Evolutionary conservation across 1,140 invertebrate genomes (phyloP).

Genomic region (Hyphantria cunea): DNA sequence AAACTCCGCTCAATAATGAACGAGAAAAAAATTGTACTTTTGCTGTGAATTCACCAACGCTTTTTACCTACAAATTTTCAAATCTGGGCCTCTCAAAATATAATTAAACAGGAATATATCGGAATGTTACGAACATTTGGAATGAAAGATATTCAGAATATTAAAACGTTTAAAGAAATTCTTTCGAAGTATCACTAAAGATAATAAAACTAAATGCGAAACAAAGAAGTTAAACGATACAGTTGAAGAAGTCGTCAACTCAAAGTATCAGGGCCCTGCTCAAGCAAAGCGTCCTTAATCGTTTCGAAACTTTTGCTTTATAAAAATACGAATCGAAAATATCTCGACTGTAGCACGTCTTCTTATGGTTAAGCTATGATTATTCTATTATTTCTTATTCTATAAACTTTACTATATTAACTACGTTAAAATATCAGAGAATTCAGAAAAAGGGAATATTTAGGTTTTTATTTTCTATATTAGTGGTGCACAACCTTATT

Average conservation of each 20-base stretch:
- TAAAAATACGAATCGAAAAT: conserved; percentile 82
- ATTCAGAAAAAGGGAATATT: conserved; percentile 80
- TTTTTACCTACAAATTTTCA: conserved; percentile 25
- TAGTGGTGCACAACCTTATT: conserved; percentile 80
- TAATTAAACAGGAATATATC: conserved; percentile 26
- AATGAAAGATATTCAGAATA: conserved; percentile 8
- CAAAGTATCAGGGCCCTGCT: conserved; percentile 62
- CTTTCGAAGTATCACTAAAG: conserved; percentile 7
- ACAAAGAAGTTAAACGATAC: conserved; percentile 39
- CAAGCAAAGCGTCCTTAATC: conserved; percentile 78
- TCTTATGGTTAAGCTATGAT: conserved; percentile 77
- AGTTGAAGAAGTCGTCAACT: conserved; percentile 38
- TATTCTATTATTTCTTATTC: conserved; percentile 70
- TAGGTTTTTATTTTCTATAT: conserved; percentile 72
- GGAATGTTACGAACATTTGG: conserved; percentile 22
- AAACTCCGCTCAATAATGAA: conserved; percentile 9
- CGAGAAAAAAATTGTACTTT: conserved; percentile 7
- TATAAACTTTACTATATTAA: conserved; percentile 62
- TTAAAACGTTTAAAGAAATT: conserved; percentile 11
- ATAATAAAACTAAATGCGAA: conserved; percentile 14
- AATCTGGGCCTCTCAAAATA: conserved; percentile 35
- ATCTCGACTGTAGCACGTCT: conserved; percentile 74
- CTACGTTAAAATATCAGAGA: conserved; percentile 81
- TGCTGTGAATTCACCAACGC: conserved; percentile 16
- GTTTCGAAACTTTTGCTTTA: conserved; percentile 80